A percentile compares a stretch with the other conserved stretches of the same genome.
These are phyloP conservation scores for Drosophila lacicola DNA, from an alignment of 2,888 invertebrate species.

Conservation along the genomic window DNA sequence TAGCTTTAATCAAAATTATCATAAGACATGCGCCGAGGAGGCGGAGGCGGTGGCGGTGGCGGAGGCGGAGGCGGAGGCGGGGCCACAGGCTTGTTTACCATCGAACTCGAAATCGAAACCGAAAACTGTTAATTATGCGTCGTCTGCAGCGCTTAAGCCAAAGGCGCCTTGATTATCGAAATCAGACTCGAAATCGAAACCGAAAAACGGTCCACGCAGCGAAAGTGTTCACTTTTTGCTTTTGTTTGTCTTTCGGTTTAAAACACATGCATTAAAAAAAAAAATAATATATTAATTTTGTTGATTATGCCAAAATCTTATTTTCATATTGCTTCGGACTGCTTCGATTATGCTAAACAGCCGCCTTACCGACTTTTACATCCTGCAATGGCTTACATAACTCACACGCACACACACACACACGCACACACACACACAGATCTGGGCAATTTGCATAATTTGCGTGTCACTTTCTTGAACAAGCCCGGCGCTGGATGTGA, in stretches of 20 bases:
- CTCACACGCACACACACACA: slow-evolving; percentile 22
- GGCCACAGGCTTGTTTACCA: not conserved
- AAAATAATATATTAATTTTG: too few species aligned
- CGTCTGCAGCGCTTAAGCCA: slow-evolving; percentile 21
- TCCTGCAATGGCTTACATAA: slow-evolving; percentile 73
- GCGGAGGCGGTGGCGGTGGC: too few species aligned
- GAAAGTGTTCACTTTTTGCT: slow-evolving; percentile 54
- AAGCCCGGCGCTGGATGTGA: slow-evolving; percentile 9
- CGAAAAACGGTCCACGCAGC: slow-evolving; percentile 38
- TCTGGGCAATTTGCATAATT: slow-evolving; percentile 64
- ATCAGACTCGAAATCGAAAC: slow-evolving; percentile 2
- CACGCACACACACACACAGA: slow-evolving; percentile 11
- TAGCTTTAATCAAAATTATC: slow-evolving; percentile 44
- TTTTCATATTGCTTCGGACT: slow-evolving; percentile 32
- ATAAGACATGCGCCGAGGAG: slow-evolving; percentile 31
- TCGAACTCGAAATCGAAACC: slow-evolving; percentile 39
- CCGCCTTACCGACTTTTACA: slow-evolving; percentile 41
- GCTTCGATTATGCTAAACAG: slow-evolving; percentile 64
- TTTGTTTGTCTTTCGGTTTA: not conserved
- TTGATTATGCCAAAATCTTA: slow-evolving; percentile 47
- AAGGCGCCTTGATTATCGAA: too few species aligned
- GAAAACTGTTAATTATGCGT: slow-evolving; percentile 66
- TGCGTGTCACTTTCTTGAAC: slow-evolving; percentile 35
- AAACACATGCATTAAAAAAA: not conserved
- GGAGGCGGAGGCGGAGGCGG: not conserved